Conservation (phyloP, 92 coral and sea anemone genomes). For the Phenganax marumi region DNA sequence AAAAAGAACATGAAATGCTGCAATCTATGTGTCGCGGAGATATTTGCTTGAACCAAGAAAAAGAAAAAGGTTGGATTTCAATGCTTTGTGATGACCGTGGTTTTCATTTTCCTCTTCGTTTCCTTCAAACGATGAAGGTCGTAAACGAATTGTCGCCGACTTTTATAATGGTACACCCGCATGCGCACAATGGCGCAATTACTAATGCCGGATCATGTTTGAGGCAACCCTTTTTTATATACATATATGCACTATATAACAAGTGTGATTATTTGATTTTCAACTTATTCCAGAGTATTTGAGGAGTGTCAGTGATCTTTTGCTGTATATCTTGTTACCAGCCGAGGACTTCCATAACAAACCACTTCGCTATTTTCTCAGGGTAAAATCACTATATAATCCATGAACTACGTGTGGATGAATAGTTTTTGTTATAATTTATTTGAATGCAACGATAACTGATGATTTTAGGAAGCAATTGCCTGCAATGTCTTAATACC, state of each 20-base stretch:
- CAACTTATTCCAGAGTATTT: constrained; percentile 67
- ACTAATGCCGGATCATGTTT: too few species aligned
- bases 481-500: constrained; percentile 86
- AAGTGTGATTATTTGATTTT: not conserved
- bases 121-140: too few species aligned
- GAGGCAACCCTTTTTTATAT: too few species aligned
- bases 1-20: constrained; percentile 94
- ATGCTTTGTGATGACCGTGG: too few species aligned
- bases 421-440: not conserved
- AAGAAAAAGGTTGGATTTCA: constrained; percentile 72
- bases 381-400: constrained; percentile 58
- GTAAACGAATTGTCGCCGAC: too few species aligned
- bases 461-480: constrained; percentile 68
- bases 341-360: constrained; percentile 96
- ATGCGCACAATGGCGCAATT: too few species aligned
- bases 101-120: too few species aligned
- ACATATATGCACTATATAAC: too few species aligned
- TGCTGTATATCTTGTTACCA: constrained; percentile 79
- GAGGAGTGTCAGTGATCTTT: constrained; percentile 88
- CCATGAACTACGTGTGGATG: not conserved
- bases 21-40: constrained; percentile 75
- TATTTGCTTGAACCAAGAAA: constrained; percentile 83
- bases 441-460: not conserved
- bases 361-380: constrained; percentile 88
- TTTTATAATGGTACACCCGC: too few species aligned